Evolutionary conservation across 2,113 vertebrate genomes (phyloP).

Genomic region (Patagioenas fasciata): DNA sequence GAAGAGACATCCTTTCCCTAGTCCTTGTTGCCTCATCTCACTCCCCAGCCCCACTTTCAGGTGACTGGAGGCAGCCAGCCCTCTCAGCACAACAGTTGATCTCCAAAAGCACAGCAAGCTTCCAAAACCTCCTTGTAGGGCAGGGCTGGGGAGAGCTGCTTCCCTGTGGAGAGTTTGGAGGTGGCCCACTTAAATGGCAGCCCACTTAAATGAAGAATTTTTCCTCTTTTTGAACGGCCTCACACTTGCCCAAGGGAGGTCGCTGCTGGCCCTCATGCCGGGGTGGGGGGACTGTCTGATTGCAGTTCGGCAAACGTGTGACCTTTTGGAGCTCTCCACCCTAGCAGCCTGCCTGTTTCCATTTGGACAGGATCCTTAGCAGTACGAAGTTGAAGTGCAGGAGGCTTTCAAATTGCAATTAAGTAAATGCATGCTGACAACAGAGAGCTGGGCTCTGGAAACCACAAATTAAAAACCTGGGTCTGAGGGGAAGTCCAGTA

Average conservation of each 20-base stretch:
- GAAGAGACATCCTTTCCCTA: not conserved
- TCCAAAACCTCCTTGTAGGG: not conserved
- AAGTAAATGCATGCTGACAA: not conserved
- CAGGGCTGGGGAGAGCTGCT: not conserved
- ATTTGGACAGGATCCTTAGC: not conserved
- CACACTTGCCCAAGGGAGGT: rapidly evolving
- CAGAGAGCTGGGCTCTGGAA: not conserved
- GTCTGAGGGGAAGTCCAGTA: not conserved
- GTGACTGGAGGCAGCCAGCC: not conserved
- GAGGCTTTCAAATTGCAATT: not conserved
- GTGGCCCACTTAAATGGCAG: not conserved
- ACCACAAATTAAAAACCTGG: not conserved
- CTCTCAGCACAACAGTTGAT: rapidly evolving
- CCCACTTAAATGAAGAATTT: not conserved
- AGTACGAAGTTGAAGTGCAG: rapidly evolving
- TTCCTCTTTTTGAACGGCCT: not conserved
- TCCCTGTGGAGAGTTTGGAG: rapidly evolving
- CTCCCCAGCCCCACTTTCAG: not conserved
- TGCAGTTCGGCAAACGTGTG: rapidly evolving
- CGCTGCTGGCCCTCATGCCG: rapidly evolving
- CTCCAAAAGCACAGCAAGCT: not conserved
- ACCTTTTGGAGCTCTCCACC: not conserved
- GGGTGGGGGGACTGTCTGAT: not conserved
- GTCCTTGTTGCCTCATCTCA: not conserved
- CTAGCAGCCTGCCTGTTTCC: rapidly evolving